These are phyloP conservation scores for Scatophagus argus DNA, from an alignment of 2,113 vertebrate species.

Conservation along the genomic window DNA sequence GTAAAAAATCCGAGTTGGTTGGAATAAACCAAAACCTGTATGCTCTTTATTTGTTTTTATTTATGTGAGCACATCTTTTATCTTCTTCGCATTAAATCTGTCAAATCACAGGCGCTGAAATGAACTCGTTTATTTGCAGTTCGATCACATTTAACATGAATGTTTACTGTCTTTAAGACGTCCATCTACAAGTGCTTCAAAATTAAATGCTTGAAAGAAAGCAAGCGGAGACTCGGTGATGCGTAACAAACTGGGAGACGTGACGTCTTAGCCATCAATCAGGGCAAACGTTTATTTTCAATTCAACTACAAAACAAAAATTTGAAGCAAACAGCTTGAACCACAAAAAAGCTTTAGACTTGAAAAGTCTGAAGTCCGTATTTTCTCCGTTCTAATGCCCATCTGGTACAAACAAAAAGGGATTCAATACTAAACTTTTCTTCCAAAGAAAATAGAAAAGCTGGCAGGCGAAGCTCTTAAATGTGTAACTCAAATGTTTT, in stretches of 20 bases:
- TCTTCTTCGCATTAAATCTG: conserved; percentile 9
- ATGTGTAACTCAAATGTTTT: neutral
- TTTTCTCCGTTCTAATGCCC: neutral
- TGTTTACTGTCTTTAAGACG: conserved; percentile 49
- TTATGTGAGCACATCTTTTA: conserved; percentile 11
- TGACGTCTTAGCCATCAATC: neutral
- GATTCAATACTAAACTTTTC: neutral
- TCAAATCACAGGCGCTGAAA: neutral
- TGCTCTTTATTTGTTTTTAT: conserved; percentile 45
- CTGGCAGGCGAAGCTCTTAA: neutral
- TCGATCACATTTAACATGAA: conserved; percentile 27
- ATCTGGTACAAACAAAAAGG: neutral
- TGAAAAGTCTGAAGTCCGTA: neutral
- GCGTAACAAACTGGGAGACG: neutral
- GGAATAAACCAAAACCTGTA: conserved; percentile 70
- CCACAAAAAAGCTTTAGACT: neutral
- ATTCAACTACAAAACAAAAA: neutral
- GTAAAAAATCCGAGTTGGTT: conserved; percentile 56
- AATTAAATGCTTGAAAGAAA: conserved; percentile 29
- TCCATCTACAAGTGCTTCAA: conserved; percentile 68
- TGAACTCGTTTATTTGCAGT: conserved; percentile 42
- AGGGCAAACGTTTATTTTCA: neutral
- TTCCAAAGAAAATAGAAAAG: neutral
- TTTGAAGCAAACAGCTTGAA: neutral
- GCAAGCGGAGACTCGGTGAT: no score